Percentiles rank a stretch among this genome's conserved stretches.
Conservation (phyloP, 2,888 invertebrate genomes). For the Nasonia oneida region DNA sequence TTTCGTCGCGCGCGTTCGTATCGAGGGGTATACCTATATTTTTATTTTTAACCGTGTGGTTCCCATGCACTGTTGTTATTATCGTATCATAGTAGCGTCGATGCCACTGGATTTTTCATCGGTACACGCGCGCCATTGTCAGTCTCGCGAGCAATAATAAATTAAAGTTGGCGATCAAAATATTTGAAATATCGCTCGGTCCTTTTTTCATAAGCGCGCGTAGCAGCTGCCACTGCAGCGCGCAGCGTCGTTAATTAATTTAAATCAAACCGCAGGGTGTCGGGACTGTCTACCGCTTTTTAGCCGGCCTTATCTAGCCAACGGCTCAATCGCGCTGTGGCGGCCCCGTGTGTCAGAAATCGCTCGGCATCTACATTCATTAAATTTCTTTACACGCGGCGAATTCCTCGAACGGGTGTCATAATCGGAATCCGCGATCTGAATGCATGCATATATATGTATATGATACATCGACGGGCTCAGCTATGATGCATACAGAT, state of each 20-base stretch:
- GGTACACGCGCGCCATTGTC: not conserved
- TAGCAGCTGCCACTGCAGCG: not conserved
- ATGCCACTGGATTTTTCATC: no score
- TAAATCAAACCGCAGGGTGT: constrained; percentile 36
- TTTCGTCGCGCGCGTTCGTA: not conserved
- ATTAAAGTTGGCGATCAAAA: constrained; percentile 48
- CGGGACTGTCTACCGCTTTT: constrained; percentile 34
- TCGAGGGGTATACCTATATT: not conserved
- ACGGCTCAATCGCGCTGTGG: constrained; percentile 52
- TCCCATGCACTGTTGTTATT: not conserved
- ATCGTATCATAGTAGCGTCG: no score
- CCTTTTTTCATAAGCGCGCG: not conserved
- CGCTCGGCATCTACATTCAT: constrained; percentile 60
- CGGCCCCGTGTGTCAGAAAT: constrained; percentile 39
- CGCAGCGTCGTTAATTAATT: constrained; percentile 54
- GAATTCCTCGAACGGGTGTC: constrained; percentile 61
- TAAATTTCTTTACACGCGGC: constrained; percentile 52
- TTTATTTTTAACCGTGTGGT: not conserved
- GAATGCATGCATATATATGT: not conserved
- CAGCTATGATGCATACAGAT: not conserved
- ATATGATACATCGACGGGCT: constrained; percentile 44
- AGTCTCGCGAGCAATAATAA: constrained; percentile 20
- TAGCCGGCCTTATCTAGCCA: constrained; percentile 44
- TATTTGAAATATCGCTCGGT: constrained; percentile 29
- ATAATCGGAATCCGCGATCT: constrained; percentile 60